Conservation (phyloP, 2,888 invertebrate species). For the Thecocarcelia acutangulata region DNA sequence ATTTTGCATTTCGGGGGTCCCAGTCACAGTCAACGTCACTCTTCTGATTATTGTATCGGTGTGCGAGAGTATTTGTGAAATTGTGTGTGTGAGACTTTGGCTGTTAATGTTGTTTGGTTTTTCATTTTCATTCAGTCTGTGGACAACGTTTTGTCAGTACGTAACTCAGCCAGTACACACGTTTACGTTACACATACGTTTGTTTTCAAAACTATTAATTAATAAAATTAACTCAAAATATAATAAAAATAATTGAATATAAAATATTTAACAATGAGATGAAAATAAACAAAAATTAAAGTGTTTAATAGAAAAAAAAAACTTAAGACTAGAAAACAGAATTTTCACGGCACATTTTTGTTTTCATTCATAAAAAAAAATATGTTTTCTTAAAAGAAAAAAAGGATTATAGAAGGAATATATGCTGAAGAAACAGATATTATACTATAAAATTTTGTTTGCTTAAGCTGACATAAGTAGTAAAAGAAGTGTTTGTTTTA, state of each 20-base stretch:
- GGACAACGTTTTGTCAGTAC: slow-evolving; percentile 80
- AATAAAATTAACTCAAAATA: slow-evolving; percentile 27
- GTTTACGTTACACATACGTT: slow-evolving; percentile 60
- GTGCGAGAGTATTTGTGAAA: slow-evolving; percentile 30
- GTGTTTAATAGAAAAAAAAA: background rate
- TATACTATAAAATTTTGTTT: too few species aligned
- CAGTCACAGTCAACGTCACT: slow-evolving; percentile 52
- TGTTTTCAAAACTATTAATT: slow-evolving; percentile 42
- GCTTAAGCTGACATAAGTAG: too few species aligned
- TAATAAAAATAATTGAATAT: slow-evolving; percentile 8
- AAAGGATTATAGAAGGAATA: too few species aligned
- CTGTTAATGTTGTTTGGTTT: slow-evolving; percentile 66
- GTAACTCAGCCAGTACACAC: slow-evolving; percentile 73
- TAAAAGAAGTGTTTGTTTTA: too few species aligned
- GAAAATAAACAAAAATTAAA: background rate
- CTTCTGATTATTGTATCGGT: background rate
- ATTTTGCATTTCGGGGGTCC: slow-evolving; percentile 69
- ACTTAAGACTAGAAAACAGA: too few species aligned
- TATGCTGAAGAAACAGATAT: too few species aligned
- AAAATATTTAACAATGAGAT: background rate
- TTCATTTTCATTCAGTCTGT: slow-evolving; percentile 76
- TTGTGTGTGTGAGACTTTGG: slow-evolving; percentile 61
- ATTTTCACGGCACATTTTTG: too few species aligned
- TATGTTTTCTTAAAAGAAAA: too few species aligned
- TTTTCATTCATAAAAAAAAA: too few species aligned